These are phyloP conservation scores for Morelia viridis DNA, from an alignment of 2,797 vertebrate species.

Conservation along the genomic window DNA sequence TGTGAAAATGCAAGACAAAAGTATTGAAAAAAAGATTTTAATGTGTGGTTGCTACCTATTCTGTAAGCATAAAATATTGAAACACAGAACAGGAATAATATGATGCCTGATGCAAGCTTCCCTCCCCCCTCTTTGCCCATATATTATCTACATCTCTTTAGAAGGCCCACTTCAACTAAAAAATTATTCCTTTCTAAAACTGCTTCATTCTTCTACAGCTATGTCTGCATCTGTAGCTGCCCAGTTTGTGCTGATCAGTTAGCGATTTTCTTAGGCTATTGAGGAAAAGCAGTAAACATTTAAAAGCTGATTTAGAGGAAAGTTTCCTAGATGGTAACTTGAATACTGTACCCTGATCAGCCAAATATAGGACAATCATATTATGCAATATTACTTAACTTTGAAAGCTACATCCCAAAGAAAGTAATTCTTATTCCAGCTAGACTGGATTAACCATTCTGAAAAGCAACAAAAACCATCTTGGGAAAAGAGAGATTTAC, in stretches of 20 bases:
- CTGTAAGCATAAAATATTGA: not conserved
- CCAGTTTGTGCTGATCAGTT: not conserved
- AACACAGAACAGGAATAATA: not conserved
- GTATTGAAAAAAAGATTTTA: not conserved
- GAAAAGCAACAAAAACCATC: not conserved
- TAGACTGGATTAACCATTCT: not conserved
- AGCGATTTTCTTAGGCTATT: not conserved
- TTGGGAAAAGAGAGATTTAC: not conserved
- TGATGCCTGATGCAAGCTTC: not conserved
- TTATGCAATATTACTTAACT: not conserved
- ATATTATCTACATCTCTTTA: not conserved
- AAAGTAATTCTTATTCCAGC: not conserved
- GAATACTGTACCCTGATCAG: not conserved
- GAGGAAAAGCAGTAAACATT: not conserved
- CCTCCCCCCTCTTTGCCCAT: not conserved
- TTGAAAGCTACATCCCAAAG: not conserved
- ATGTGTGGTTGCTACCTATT: not conserved
- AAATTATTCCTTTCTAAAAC: not conserved
- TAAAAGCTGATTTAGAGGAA: not conserved
- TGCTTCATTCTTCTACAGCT: not conserved
- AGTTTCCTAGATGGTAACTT: not conserved
- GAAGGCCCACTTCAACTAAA: not conserved
- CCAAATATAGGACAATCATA: not conserved
- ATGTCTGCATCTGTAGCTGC: not conserved
- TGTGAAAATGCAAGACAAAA: not conserved